Percentiles rank a stretch among this genome's conserved stretches.
Evolutionary conservation across 1,140 invertebrate species (phyloP).

Genomic region (Pseudomyrmex concolor): DNA sequence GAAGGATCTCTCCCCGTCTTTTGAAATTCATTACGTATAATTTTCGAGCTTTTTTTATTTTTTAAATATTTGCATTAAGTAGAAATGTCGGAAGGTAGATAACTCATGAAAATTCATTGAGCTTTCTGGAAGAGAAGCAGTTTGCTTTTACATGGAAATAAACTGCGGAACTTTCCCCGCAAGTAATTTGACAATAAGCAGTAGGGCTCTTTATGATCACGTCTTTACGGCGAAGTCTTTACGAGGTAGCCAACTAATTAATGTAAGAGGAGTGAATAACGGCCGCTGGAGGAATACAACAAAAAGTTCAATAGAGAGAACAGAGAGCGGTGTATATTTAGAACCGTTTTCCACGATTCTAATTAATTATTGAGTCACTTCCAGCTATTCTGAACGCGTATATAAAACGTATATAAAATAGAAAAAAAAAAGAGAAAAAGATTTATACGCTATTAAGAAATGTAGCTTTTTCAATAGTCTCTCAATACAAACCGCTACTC

Average conservation of each 20-base stretch:
- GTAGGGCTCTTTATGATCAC: background rate
- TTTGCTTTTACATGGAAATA: constrained; percentile 32
- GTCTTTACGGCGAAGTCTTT: background rate
- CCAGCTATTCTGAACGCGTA: too few species aligned
- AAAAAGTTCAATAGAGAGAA: background rate
- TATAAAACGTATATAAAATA: background rate
- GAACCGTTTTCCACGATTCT: too few species aligned
- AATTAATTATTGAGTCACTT: background rate
- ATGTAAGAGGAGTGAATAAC: background rate
- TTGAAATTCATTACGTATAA: constrained; percentile 8
- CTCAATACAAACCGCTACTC: background rate
- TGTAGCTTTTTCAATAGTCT: background rate
- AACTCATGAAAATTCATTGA: constrained; percentile 52
- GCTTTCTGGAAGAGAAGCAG: constrained; percentile 16
- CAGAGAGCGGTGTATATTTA: background rate
- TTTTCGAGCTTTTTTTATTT: background rate
- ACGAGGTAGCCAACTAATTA: constrained; percentile 1
- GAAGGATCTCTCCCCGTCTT: background rate
- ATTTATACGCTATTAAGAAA: background rate
- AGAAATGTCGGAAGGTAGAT: constrained; percentile 4
- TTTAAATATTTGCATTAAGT: constrained; percentile 27
- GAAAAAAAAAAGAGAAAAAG: background rate
- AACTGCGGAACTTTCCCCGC: constrained; percentile 14
- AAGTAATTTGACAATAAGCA: constrained; percentile 12
- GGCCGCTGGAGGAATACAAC: background rate